A percentile compares a stretch with the other conserved stretches of the same genome.
phyloP scores from a whole-genome alignment of 2,113 vertebrate species.

The Oryzias celebensis region DNA sequence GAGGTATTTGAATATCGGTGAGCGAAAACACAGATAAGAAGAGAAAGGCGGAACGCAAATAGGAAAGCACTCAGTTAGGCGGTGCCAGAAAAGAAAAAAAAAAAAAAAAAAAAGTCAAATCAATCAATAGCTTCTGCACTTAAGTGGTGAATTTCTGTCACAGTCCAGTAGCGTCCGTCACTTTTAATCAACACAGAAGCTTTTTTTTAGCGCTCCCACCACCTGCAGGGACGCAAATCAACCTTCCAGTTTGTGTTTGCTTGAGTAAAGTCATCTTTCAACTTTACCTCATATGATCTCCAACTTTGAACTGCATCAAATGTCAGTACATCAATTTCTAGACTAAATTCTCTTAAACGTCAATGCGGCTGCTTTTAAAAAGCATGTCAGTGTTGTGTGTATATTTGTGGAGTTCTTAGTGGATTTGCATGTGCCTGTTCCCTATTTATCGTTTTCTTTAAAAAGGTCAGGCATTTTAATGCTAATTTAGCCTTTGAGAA shows the following conservation, averaged over 20 bases:
- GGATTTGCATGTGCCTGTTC: no score
- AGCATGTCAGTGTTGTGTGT: no score
- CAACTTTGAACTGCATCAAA: no score
- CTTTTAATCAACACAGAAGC: slow-evolving; percentile 20
- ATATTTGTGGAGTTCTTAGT: no score
- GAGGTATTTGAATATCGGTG: slow-evolving; percentile 12
- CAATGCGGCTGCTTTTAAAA: no score
- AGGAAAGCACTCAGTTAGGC: neutral
- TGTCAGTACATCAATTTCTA: no score
- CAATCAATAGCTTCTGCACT: slow-evolving; percentile 24
- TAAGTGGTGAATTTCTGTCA: slow-evolving; percentile 9
- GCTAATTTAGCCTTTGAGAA: no score
- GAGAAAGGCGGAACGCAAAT: neutral
- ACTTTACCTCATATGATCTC: no score
- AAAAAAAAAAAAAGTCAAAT: slow-evolving; percentile 7
- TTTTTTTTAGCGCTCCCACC: neutral
- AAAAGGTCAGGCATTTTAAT: no score
- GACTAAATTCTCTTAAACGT: no score
- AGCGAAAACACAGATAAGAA: slow-evolving; percentile 4
- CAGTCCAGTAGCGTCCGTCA: slow-evolving; percentile 43
- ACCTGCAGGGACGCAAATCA: slow-evolving; percentile 14
- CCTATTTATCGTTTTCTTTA: no score
- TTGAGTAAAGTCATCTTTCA: no score
- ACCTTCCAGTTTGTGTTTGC: slow-evolving; percentile 16
- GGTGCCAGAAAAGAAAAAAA: neutral